Percentiles rank a stretch among this genome's conserved stretches.
phyloP scores from a whole-genome alignment of 2,888 invertebrate species.

The Aricia artaxerxes region DNA sequence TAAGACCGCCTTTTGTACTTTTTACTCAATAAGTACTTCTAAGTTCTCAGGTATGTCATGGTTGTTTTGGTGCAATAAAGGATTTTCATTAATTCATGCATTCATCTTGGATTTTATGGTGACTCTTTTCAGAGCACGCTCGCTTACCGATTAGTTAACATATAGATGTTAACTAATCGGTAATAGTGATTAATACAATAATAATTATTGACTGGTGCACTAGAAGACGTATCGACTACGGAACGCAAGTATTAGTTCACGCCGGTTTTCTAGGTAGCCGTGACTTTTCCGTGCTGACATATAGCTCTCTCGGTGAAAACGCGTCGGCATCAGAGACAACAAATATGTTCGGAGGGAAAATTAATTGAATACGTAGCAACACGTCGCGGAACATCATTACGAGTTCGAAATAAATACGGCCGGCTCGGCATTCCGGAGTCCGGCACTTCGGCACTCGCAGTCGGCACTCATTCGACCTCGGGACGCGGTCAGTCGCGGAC shows the following conservation, averaged over 20 bases:
- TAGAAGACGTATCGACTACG: not conserved
- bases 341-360: constrained; percentile 11
- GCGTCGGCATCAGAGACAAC: not conserved
- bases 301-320: not conserved
- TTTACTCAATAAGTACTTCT: too few relatives aligned
- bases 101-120: too few relatives aligned
- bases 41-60: too few relatives aligned
- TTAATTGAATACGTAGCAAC: constrained; percentile 24
- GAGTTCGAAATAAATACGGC: constrained; percentile 18
- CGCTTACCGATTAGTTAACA: too few relatives aligned
- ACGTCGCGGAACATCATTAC: constrained; percentile 1
- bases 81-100: too few relatives aligned
- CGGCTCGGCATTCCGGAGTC: constrained; percentile 30
- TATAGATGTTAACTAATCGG: too few relatives aligned
- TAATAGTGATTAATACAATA: too few relatives aligned
- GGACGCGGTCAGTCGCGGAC: constrained; percentile 34
- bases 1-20: too few relatives aligned
- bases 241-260: not conserved
- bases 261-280: not conserved
- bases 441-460: constrained; percentile 35
- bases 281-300: not conserved
- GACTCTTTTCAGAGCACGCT: too few relatives aligned
- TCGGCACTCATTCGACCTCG: constrained; percentile 36
- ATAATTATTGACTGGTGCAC: not conserved
- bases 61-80: too few relatives aligned